A percentile compares a stretch with the other conserved stretches of the same genome.
Evolutionary conservation across 30 jellyfish, hydroid and myxozoan genomes (phyloP).

Genomic region (Hydra vulgaris): DNA sequence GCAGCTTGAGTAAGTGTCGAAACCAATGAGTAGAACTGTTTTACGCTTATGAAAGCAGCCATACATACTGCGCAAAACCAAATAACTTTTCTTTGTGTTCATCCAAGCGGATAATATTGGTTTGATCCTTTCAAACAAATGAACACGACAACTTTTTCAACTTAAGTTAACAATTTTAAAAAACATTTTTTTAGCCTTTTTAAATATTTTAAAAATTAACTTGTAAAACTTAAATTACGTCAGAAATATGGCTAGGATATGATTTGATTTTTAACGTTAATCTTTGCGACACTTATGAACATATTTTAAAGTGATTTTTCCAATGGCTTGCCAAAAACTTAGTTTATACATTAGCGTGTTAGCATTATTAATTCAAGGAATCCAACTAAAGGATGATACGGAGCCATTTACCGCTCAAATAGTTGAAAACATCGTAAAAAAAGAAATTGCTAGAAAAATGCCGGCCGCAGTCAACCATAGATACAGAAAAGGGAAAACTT

Average conservation of each 20-base stretch:
- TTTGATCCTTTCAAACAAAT: conserved; percentile 19
- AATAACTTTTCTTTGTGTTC: conserved; percentile 3
- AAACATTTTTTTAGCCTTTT: neutral
- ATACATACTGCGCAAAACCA: neutral
- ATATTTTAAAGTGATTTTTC: neutral
- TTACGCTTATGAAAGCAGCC: neutral
- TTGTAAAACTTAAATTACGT: neutral
- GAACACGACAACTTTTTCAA: conserved; percentile 7
- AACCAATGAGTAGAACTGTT: neutral
- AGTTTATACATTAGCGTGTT: neutral
- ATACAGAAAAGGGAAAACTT: conserved; percentile 8
- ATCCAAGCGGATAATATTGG: conserved; percentile 22
- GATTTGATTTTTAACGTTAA: neutral
- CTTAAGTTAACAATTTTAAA: neutral
- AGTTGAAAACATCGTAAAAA: conserved; percentile 30
- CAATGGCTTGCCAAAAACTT: neutral
- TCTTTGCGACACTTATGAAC: neutral
- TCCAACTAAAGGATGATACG: neutral
- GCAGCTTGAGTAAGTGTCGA: neutral
- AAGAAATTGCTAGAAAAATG: conserved; percentile 34
- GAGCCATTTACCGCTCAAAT: conserved; percentile 31
- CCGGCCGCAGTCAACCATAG: conserved; percentile 29
- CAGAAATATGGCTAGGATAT: neutral
- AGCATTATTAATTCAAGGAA: neutral
- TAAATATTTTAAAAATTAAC: too few relatives aligned